Percentiles rank a stretch among this genome's conserved stretches.
phyloP scores from a whole-genome alignment of 2,888 invertebrate species.

The Himalopsyche kuldschensis region DNA sequence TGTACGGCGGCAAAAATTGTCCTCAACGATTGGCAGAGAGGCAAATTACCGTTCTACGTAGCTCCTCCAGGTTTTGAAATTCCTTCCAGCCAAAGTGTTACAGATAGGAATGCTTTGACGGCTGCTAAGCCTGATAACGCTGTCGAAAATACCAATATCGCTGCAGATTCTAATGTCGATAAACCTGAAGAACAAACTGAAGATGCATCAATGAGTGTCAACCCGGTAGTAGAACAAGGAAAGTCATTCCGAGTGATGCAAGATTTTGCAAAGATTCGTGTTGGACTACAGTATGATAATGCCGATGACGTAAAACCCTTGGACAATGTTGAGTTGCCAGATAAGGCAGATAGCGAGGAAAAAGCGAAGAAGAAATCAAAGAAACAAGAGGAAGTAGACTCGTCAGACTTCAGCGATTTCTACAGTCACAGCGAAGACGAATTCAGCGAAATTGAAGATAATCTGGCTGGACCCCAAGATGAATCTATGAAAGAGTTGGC shows the following conservation, averaged over 20 bases:
- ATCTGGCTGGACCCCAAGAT: constrained; percentile 47
- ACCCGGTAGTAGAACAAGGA: constrained; percentile 45
- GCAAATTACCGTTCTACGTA: constrained; percentile 93
- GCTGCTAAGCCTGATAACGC: constrained; percentile 40
- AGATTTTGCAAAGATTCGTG: constrained; percentile 80
- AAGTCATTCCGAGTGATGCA: constrained; percentile 66
- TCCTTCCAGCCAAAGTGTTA: constrained; percentile 57
- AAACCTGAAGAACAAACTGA: constrained; percentile 44
- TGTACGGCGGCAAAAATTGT: constrained; percentile 89
- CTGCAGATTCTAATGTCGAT: constrained; percentile 37
- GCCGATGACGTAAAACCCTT: constrained; percentile 66
- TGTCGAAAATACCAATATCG: constrained; percentile 41
- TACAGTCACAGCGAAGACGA: constrained; percentile 68
- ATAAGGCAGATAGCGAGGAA: constrained; percentile 43
- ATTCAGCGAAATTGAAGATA: constrained; percentile 57
- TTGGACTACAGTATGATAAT: constrained; percentile 68
- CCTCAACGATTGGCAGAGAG: constrained; percentile 98
- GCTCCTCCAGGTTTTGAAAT: constrained; percentile 81
- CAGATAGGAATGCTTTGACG: constrained; percentile 42
- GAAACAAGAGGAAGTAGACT: constrained; percentile 56
- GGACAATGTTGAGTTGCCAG: constrained; percentile 51
- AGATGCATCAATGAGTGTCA: constrained; percentile 48
- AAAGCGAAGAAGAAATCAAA: constrained; percentile 46
- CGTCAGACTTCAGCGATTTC: constrained; percentile 68
- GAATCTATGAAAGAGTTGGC: constrained; percentile 26